Base-by-base conservation (phyloP, 2,797 vertebrate genomes). In the Callimico goeldii region DNA sequence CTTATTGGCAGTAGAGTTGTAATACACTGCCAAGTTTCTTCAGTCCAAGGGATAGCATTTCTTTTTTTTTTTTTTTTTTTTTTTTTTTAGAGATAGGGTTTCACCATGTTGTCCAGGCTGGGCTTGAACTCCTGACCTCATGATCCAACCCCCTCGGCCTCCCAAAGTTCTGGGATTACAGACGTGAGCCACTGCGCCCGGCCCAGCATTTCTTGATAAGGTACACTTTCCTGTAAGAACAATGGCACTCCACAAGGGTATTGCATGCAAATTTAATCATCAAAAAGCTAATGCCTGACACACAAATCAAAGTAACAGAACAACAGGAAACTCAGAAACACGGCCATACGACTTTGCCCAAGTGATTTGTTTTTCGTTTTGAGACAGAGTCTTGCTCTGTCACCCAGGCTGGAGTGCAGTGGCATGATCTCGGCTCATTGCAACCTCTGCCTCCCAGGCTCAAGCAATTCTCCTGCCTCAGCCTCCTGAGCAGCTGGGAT, bases 41-140 rank as follows among this genome's bases (percentile, higher is more conserved):
- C 82, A 97, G 55, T 50, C 93, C 15, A 72, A 26, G 86, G 58
- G 79, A 92, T 41, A 96, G 48, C 20, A 93, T 57, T 88, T 67
- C 33, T 67, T 50, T 52, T 20, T 20, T 19, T 19, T 5, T 50
- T 50, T 50, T 52, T 52, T 5, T 50, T 50, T 50, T 52, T 52
- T 52, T 52, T 52, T 52, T 52, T 52, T 52, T 7, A 52, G 52
- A 52, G 52, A 19, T 19, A 19, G 52, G 19, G 7, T 52, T 52
- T 52, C 52, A 52, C 19, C 52, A 52, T 52, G 52, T 52, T 52
- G 52, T 19, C 52, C 52, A 52, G 52, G 19, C 52, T 52, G 19
- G 19, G 52, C 52, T 52, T 52, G 52, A 52, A 52, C 52, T 52
- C 52, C 52, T 52, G 52, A 52, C 52, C 19, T 52, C 52, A 52